Base-by-base conservation (phyloP, 2,888 invertebrate genomes). In the Incurvaria masculella region DNA sequence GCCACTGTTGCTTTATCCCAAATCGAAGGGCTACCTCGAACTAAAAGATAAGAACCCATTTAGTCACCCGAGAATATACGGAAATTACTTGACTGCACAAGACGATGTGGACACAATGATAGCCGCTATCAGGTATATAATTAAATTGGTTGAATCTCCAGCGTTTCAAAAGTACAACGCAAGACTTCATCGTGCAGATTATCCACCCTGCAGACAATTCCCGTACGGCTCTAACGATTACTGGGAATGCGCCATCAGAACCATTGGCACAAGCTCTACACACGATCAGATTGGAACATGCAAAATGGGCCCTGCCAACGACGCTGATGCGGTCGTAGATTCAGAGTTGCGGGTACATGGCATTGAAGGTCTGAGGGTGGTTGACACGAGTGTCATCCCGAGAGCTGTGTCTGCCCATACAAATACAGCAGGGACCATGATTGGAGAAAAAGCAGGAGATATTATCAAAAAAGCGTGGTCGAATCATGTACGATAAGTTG, bases 71-170 rank as follows among this genome's bases (percentile, higher is more conserved):
- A 79, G 85, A 51, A 80, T 95, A 49, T 85, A 89, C 57, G 87
- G 91, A 0, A 90, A 94, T 57, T 94, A 93, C 61, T 82, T 93
- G 49, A 79, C 82, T 0, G 83, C 91, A 60, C 81, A 82, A 14
- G 74, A 80, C 48, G 81, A 91, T 57, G 63, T 85, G 42, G 72
- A 75, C 16, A 81, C 83, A 0, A 54, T 86, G 17, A 66, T 84
- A 21, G 80, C 80, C 49, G 86, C 83, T 19, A 74, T 87, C 4
- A 85, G 84, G 60, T 81, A 82, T 50, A 65, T 82, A 0, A 80
- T 86, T 42, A 70, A 79, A 47, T 64, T 89, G 4, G 75, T 81
- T 0, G 61, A 81, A 54, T 84, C 85, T 1, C 73, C 79, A 1
- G 71, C 85, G 0, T 83, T 89, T 62, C 73, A 72, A 54, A 80